Evolutionary conservation across 2,113 vertebrate species (phyloP), one percentile per base, ranked within the genome.

Genomic region (Varanus komodoensis): DNA sequence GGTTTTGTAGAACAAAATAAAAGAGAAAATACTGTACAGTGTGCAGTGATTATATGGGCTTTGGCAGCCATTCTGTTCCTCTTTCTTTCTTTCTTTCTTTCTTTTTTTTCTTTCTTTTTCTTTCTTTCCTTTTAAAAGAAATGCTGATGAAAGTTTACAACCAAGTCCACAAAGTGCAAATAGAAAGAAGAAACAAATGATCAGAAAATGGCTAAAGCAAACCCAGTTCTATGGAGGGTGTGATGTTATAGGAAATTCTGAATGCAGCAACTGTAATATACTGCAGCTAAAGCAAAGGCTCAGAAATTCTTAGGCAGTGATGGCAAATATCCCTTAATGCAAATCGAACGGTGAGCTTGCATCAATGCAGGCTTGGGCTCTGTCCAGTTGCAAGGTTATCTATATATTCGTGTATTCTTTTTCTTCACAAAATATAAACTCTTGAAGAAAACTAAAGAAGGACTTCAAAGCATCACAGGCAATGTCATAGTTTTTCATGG

Each of bases 1-100:
- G 90, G 84, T 88, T 96, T 89, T 96, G 82, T 69, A 93, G 78
- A 90, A 89, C 85, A 95, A 94, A 93, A 91, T 83, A 52, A 61
- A 77, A 89, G 64, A 93, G 78, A 71, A 91, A 95, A 96, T 89
- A 95, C 67, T 91, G 78, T 54, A 82, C 92, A 94, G 93, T 79
- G 9, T 88, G 29, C 93, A 94, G n/a, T 87, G 93, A 15, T 89
- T 82, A 64, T 95, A 38, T 67, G 83, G 85, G 32, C 91, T 89
- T 93, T 93, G 64, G 34, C 92, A 2, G 61, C 90, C 86, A 8
- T 93, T 95, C 90, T 73, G 48, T 91, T 95, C 67, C 38, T 19
- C 71, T 50, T 27, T 73, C 15, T 82, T 57, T 5, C n/a, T 81
- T 81, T 90, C 38, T 44, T 44, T 44, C 38, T 44, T 44, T 5